phyloP scores from a whole-genome alignment of 2,113 vertebrate genomes.

The Aegithalos caudatus region DNA sequence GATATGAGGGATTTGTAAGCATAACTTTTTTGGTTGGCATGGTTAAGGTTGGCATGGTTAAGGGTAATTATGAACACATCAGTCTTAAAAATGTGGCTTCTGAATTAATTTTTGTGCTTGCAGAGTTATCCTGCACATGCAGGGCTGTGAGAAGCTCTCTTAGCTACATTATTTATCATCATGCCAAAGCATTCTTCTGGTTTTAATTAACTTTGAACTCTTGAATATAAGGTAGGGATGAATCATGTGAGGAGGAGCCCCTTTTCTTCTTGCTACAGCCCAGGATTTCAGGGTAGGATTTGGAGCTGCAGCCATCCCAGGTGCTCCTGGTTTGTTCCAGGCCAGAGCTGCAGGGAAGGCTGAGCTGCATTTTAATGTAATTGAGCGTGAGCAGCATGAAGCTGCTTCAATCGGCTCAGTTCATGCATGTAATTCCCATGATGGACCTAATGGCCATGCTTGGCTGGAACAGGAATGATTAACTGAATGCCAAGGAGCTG shows the following conservation, averaged over 20 bases:
- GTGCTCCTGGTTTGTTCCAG: neutral
- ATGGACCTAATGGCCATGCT: neutral
- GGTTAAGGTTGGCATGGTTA: neutral
- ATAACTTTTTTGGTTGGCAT: neutral
- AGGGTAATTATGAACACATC: neutral
- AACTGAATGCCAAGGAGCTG: neutral
- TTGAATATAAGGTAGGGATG: neutral
- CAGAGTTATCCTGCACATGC: neutral
- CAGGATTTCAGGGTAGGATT: neutral
- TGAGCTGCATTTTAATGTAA: constrained; percentile 6
- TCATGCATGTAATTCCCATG: neutral
- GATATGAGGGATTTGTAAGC: neutral
- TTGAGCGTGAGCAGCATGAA: neutral
- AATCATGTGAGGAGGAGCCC: neutral
- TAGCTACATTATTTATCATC: neutral
- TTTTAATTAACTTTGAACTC: neutral
- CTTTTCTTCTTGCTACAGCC: neutral
- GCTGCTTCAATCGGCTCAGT: neutral
- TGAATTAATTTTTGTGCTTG: neutral
- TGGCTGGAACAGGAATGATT: neutral
- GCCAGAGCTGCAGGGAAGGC: neutral
- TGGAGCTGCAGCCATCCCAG: neutral
- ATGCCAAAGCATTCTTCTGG: neutral
- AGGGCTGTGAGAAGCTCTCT: neutral
- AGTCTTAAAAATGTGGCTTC: neutral